Evolutionary conservation across 1,140 invertebrate species (phyloP).

Genomic region (Bombus cullumanus): DNA sequence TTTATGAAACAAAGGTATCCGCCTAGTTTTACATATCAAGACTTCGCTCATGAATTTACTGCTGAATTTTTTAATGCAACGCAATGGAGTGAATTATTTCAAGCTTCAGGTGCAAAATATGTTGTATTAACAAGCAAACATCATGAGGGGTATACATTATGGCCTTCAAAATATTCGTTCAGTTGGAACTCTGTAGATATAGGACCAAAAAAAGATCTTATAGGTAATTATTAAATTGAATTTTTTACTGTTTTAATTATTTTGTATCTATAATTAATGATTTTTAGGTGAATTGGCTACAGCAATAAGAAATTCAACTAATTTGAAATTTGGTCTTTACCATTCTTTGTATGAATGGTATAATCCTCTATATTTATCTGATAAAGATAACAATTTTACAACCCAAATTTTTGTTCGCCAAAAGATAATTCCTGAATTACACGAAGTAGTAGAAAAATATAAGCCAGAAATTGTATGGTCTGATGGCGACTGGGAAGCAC

Average conservation of each 20-base stretch:
- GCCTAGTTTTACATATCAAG: slow-evolving; percentile 92
- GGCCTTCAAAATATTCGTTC: slow-evolving; percentile 93
- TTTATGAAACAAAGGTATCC: slow-evolving; percentile 91
- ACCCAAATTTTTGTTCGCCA: slow-evolving; percentile 86
- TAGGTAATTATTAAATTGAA: slow-evolving; percentile 82
- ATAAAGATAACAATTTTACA: slow-evolving; percentile 87
- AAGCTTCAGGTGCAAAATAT: slow-evolving; percentile 92
- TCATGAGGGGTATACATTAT: slow-evolving; percentile 95
- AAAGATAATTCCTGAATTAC: slow-evolving; percentile 90
- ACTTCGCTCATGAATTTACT: slow-evolving; percentile 92
- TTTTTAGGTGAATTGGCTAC: slow-evolving; percentile 86
- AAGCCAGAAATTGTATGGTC: slow-evolving; percentile 96
- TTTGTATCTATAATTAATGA: slow-evolving; percentile 26
- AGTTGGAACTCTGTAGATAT: slow-evolving; percentile 96
- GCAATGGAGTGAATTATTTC: slow-evolving; percentile 90
- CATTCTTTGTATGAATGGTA: slow-evolving; percentile 97
- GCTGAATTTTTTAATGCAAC: slow-evolving; percentile 92
- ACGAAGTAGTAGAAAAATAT: slow-evolving; percentile 90
- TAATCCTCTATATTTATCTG: slow-evolving; percentile 91
- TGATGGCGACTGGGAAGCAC: slow-evolving; percentile 94
- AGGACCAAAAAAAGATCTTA: slow-evolving; percentile 92
- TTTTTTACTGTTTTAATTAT: not conserved
- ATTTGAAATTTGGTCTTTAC: slow-evolving; percentile 92
- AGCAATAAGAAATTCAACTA: slow-evolving; percentile 86
- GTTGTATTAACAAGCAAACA: slow-evolving; percentile 96